phyloP scores from a whole-genome alignment of 2,888 invertebrate species.

The Alloscopus bannaensis region DNA sequence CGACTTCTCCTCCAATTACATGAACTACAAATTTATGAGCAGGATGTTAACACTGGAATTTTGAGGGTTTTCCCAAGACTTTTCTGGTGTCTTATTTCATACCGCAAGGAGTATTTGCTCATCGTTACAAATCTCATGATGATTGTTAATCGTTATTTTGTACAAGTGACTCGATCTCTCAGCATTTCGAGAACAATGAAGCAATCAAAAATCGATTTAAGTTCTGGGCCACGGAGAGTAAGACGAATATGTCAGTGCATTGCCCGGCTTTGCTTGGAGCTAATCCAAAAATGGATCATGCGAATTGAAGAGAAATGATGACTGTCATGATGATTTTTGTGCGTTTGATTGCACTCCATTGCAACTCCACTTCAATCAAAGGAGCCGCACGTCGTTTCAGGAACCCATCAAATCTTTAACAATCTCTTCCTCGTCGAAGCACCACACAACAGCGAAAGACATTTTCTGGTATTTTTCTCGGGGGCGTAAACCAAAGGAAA shows the following conservation, averaged over 20 bases:
- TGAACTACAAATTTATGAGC: conserved; percentile 7
- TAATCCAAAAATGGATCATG: conserved; percentile 53
- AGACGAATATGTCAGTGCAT: neutral
- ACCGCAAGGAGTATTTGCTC: too few species aligned
- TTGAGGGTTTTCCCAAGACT: conserved; percentile 23
- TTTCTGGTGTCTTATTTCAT: neutral
- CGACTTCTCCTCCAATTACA: too few species aligned
- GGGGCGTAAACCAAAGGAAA: conserved; percentile 18
- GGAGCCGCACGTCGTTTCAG: conserved; percentile 40
- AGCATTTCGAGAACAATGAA: neutral
- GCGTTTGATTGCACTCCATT: conserved; percentile 54
- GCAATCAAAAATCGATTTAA: too few species aligned
- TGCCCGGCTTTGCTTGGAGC: conserved; percentile 1
- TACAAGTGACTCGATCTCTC: too few species aligned
- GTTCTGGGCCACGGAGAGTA: too few species aligned
- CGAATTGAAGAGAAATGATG: conserved; percentile 45
- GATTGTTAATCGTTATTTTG: too few species aligned
- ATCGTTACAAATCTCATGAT: too few species aligned
- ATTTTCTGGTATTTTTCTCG: conserved; percentile 36
- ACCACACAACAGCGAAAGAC: too few species aligned
- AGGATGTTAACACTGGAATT: neutral
- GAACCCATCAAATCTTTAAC: too few species aligned
- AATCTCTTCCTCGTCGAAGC: too few species aligned
- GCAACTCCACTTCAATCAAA: conserved; percentile 40
- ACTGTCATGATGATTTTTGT: conserved; percentile 59